Evolutionary conservation across 2,797 vertebrate genomes (phyloP), one percentile per base, ranked within the genome.

Genomic region (Brachymystax lenok): DNA sequence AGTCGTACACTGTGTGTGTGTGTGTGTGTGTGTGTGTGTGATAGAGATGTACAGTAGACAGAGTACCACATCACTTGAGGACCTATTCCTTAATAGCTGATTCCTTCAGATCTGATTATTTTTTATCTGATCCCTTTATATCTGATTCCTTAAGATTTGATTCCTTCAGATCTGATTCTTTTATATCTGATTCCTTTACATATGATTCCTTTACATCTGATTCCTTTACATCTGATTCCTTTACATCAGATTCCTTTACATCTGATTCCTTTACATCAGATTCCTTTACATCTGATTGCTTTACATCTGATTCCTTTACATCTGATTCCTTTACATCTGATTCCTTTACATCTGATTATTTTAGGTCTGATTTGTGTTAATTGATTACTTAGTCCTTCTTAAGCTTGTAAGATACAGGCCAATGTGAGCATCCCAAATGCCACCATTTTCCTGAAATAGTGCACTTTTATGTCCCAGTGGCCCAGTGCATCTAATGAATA

Each of bases 361-460:
- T 33, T 33, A 33, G 0, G 0, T 33, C 30, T 33, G 30, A 73
- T 75, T 87, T 89, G 35, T 40, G 35, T 40, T 40, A 80, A 92
- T 92, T 88, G 83, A 92, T 86, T 87, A 80, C 80, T 76, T 6
- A 78, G 90, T 82, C 83, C 77, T 75, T 80, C 80, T 52, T 78
- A 70, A 77, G 74, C 77, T 81, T 80, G 81, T 81, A 79, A 78
- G 77, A 82, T 4, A 56, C 77, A 40, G 35, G 73, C 54, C 71
- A 87, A 81, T 81, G 80, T 72, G 7, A 77, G 79, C 84, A 10
- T 40, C 8, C 35, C 35, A 40, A 40, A 40, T 40, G 8, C 8
- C 35, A 40, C 8, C 8, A 2, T 40, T 40, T 10, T 8, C 35
- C 7, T 40, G 8, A 40, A 40, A 40, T 40, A 40, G 35, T 40